Base-by-base conservation (phyloP, 2,797 vertebrate genomes). In the Parotocinclus haroldoi region DNA sequence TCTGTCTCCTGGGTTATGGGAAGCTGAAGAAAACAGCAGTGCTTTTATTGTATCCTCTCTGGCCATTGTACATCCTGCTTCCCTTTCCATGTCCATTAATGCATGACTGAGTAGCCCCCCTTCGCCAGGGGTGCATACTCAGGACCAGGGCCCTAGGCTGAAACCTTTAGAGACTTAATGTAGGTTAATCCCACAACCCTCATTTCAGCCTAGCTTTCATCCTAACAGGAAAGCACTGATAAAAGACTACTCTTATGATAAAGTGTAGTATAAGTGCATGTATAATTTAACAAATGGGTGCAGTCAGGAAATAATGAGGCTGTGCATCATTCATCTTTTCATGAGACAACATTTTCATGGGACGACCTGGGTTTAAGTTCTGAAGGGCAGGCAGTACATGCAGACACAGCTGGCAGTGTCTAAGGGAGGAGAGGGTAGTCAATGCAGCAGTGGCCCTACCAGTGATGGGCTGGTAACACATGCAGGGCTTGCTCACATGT, bases 111-210 rank as follows among this genome's bases (percentile, higher is more conserved):
- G 68, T 63, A 56, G 45, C 44, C 14, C 14, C 42, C 48, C 60
- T 55, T 56, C n/a, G 17, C 58, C 52, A 51, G 38, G 14, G 58
- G 53, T 51, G 59, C 50, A 49, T 56, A 62, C 42, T 54, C 59
- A 63, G 51, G 65, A 53, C 56, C 63, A 54, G 14, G 12, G 52
- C 67, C 58, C 51, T 54, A 16, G 68, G 61, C 76, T 68, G 64
- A 65, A 73, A 68, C 54, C 54, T 70, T 71, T 68, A 73, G 60
- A 61, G 27, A 36, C 58, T 70, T 67, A 58, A 63, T 70, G 70
- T 52, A 19, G 50, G 52, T 56, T 69, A 61, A 70, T 63, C n/a
- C 16, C 57, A 59, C 18, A 42, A 42, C 38, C 61, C 69, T 58
- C 61, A 45, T 62, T 66, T 45, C 56, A 71, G 51, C 9, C 59